Evolutionary conservation across 2,888 invertebrate genomes (phyloP), one percentile per base, ranked within the genome.

Genomic region (Rhimphoctona megacephalus): DNA sequence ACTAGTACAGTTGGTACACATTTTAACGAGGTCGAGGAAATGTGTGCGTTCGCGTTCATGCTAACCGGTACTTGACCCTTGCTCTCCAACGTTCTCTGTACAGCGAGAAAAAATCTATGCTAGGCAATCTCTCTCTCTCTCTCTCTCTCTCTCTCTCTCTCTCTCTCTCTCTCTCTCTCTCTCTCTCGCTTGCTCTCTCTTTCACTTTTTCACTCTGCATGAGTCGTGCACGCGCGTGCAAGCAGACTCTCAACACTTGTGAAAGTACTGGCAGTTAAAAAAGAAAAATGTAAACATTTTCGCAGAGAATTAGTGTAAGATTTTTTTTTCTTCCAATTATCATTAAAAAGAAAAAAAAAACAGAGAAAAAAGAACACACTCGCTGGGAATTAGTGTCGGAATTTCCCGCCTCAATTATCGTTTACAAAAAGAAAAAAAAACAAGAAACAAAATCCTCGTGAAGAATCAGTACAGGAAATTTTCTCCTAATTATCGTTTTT

Each of bases 31-130:
- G 84, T 86, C 84, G 84, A 49, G 87, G 46, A 69, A 85, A 36
- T 83, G 78, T 86, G 83, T 86, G 74, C 84, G 78, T 86, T 84
- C 67, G 84, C 84, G 81, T 84, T 84, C 84, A 69, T 83, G 83
- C 86, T 84, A 84, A 86, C 81, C 81, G 78, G 84, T 73, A 84
- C 86, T 86, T 86, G 86, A 86, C 86, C 86, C 86, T 74, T 84
- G 78, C 77, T 76, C 43, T 76, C 43, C 81, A 73, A 52, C 74
- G 64, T 70, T 79, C 78, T 69, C 64, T 46, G 69, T 79, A 76
- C 66, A 74, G 52, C 69, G 49, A 72, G 73, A 79, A 74, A 79
- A 77, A 77, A 61, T 43, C 30, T 54, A 36, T 36, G 19, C 64
- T 67, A 70, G 49, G 69, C 72, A 86, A 81, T 72, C 46, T 73